phyloP scores from a whole-genome alignment of 2,113 vertebrate species.

The Gymnobelideus leadbeateri region DNA sequence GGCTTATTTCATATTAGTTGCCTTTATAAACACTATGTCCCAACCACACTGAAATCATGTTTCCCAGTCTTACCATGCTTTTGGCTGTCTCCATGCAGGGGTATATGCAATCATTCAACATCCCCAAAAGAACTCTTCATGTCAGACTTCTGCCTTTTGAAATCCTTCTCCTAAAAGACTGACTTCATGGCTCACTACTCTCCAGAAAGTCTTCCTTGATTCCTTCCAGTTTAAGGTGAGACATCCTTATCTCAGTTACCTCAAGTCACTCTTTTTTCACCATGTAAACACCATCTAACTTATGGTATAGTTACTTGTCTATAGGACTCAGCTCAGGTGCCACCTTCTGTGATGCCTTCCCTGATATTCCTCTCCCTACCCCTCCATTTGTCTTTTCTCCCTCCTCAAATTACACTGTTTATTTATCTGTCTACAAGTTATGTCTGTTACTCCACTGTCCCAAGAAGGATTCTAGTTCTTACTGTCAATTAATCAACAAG shows the following conservation, averaged over 20 bases:
- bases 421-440: not conserved
- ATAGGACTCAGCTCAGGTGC: not conserved
- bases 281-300: not conserved
- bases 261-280: not conserved
- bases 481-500: not conserved
- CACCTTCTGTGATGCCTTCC: not conserved
- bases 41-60: not conserved
- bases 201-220: not conserved
- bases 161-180: not conserved
- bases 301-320: not conserved
- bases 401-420: not conserved
- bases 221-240: not conserved
- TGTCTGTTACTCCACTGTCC: not conserved
- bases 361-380: not conserved
- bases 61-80: not conserved
- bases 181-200: not conserved
- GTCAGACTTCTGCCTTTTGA: not conserved
- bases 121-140: not conserved
- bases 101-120: not conserved
- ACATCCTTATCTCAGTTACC: not conserved
- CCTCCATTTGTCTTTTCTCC: not conserved
- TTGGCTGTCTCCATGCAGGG: not conserved
- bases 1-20: not conserved
- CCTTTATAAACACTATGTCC: not conserved
- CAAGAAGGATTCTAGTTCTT: not conserved